Evolutionary conservation across 2,888 invertebrate species (phyloP).

Genomic region (Lissocephala sabroskyi): DNA sequence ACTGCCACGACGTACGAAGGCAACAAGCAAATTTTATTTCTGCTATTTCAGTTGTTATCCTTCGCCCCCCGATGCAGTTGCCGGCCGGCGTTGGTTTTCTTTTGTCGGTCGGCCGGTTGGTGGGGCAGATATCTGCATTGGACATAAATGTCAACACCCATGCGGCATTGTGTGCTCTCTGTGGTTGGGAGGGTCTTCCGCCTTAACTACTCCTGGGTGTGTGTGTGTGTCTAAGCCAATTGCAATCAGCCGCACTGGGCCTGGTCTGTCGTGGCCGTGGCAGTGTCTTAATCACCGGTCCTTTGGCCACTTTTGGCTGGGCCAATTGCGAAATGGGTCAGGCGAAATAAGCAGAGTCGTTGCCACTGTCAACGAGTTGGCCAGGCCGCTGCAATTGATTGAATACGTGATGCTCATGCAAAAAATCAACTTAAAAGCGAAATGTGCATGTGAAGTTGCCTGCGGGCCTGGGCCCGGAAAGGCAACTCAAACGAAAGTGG

Average conservation of each 20-base stretch:
- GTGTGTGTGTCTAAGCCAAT: slow-evolving; percentile 47
- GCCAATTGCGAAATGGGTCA: slow-evolving; percentile 61
- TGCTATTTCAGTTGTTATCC: slow-evolving; percentile 36
- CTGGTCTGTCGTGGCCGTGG: neutral
- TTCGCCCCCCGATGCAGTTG: no score
- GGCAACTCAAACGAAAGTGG: slow-evolving; percentile 52
- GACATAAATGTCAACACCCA: slow-evolving; percentile 65
- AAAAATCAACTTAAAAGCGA: slow-evolving; percentile 59
- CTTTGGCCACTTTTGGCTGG: neutral
- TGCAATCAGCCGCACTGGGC: slow-evolving; percentile 55
- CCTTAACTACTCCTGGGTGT: slow-evolving; percentile 5
- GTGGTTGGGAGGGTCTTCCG: neutral
- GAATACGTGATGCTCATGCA: slow-evolving; percentile 64
- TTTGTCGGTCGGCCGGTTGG: neutral
- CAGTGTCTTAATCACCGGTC: slow-evolving; percentile 40
- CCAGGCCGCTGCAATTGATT: slow-evolving; percentile 62
- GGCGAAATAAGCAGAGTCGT: slow-evolving; percentile 49
- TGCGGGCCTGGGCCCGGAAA: neutral
- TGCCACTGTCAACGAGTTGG: slow-evolving; percentile 23
- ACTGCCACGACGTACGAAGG: no score
- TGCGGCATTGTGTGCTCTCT: slow-evolving; percentile 24
- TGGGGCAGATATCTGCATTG: slow-evolving; percentile 56
- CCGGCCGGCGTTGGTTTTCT: neutral
- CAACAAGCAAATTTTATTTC: slow-evolving; percentile 40
- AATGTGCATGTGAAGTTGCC: neutral